Evolutionary conservation across 1,140 invertebrate genomes (phyloP).

Genomic region (Drosophila obscura): DNA sequence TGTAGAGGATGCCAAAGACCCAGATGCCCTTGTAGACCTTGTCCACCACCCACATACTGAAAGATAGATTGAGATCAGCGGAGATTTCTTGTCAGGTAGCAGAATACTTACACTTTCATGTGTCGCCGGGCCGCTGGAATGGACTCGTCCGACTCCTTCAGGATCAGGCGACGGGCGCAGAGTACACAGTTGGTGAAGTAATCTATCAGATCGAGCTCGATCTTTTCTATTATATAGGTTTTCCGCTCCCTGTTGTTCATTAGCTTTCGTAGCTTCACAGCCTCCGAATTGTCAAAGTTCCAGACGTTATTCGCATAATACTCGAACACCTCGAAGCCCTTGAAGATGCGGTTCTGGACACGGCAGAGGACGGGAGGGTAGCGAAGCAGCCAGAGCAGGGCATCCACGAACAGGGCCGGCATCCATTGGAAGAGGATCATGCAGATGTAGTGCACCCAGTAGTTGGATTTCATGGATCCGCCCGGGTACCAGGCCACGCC

Average conservation of each 20-base stretch:
- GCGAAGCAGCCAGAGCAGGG: constrained; percentile 89
- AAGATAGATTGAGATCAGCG: constrained; percentile 11
- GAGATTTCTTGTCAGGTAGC: neutral
- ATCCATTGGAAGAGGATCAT: constrained; percentile 93
- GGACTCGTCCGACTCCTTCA: constrained; percentile 93
- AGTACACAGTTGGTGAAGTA: constrained; percentile 91
- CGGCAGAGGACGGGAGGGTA: constrained; percentile 91
- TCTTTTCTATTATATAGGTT: constrained; percentile 89
- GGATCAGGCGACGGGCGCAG: constrained; percentile 89
- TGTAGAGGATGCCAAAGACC: constrained; percentile 69
- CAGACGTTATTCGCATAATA: constrained; percentile 94
- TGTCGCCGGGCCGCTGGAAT: constrained; percentile 91
- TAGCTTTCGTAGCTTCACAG: constrained; percentile 84
- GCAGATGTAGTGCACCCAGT: constrained; percentile 90
- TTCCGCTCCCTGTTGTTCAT: constrained; percentile 87
- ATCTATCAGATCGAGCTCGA: constrained; percentile 88
- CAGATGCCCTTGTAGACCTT: constrained; percentile 75
- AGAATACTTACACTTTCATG: constrained; percentile 88
- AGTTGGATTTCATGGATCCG: constrained; percentile 93
- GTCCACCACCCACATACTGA: constrained; percentile 80
- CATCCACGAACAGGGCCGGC: constrained; percentile 92
- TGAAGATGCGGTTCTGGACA: constrained; percentile 90
- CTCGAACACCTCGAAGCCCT: constrained; percentile 93
- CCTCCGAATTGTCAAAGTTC: constrained; percentile 89
- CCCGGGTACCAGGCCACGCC: constrained; percentile 94